Evolutionary conservation across 2,113 vertebrate species (phyloP).

Genomic region (Riparia riparia): DNA sequence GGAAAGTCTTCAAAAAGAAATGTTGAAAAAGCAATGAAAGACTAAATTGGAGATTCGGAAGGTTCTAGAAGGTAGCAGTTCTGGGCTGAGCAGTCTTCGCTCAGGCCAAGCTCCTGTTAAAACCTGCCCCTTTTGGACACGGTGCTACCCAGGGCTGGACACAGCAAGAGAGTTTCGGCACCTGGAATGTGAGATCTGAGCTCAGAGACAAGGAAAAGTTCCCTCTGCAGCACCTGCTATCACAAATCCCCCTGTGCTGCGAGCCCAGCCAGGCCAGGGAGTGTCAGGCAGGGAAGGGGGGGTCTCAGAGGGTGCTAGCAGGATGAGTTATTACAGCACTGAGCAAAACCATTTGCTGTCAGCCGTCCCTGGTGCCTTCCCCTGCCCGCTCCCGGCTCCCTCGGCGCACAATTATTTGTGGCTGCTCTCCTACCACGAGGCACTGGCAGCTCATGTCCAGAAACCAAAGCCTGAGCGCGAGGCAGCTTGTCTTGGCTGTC

Average conservation of each 20-base stretch:
- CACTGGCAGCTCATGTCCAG: background rate
- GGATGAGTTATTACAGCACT: background rate
- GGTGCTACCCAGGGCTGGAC: fast-evolving
- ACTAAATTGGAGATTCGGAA: no score
- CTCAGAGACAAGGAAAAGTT: background rate
- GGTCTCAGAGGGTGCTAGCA: background rate
- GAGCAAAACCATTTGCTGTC: background rate
- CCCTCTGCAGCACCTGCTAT: background rate
- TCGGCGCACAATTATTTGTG: background rate
- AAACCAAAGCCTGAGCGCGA: background rate
- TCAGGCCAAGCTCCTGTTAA: background rate
- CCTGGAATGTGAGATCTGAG: background rate
- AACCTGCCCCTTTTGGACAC: background rate
- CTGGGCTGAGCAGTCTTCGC: background rate
- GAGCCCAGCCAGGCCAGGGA: background rate
- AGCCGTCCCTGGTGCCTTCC: background rate
- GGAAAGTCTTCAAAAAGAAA: no score
- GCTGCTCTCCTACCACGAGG: background rate
- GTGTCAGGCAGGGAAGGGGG: background rate
- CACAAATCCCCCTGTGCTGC: fast-evolving
- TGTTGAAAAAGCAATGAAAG: no score
- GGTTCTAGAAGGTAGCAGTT: background rate
- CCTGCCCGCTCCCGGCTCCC: background rate
- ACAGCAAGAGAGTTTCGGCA: fast-evolving
- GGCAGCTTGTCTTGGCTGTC: background rate